Evolutionary conservation across 2,888 invertebrate species (phyloP).

Genomic region (Odontomyia ornata): DNA sequence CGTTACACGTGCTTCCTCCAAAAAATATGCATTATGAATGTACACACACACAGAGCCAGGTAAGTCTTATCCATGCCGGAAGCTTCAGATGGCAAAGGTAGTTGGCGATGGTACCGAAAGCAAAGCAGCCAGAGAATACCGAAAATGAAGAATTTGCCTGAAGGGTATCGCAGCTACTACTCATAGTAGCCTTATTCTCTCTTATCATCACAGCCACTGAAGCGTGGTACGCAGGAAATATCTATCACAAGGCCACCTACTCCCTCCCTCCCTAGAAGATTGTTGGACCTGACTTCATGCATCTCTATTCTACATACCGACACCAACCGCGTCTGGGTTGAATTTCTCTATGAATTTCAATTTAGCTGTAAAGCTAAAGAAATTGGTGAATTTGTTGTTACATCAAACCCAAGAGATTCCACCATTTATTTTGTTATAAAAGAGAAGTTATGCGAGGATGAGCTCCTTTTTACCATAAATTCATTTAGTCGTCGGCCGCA

Average conservation of each 20-base stretch:
- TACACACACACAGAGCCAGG: too few species aligned
- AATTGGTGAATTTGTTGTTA: too few species aligned
- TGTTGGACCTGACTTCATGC: too few species aligned
- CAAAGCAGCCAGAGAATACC: not conserved
- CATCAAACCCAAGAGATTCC: too few species aligned
- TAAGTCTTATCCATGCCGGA: too few species aligned
- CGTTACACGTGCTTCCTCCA: not conserved
- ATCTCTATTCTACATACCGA: too few species aligned
- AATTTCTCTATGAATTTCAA: slow-evolving; percentile 29
- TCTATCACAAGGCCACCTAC: too few species aligned
- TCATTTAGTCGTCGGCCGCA: slow-evolving; percentile 13
- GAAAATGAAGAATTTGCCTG: not conserved
- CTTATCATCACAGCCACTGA: not conserved
- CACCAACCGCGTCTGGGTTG: not conserved
- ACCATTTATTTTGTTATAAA: too few species aligned
- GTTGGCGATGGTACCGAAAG: not conserved
- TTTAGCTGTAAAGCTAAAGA: not conserved
- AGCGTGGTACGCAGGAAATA: too few species aligned
- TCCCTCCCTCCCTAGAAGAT: too few species aligned
- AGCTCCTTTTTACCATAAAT: slow-evolving; percentile 4
- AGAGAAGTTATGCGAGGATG: not conserved
- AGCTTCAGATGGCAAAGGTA: too few species aligned
- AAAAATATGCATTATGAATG: too few species aligned
- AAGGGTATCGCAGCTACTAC: not conserved
- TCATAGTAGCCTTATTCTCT: not conserved